These are phyloP conservation scores for Drosophila erecta DNA, from an alignment of 1,140 invertebrate species.

Conservation along the genomic window DNA sequence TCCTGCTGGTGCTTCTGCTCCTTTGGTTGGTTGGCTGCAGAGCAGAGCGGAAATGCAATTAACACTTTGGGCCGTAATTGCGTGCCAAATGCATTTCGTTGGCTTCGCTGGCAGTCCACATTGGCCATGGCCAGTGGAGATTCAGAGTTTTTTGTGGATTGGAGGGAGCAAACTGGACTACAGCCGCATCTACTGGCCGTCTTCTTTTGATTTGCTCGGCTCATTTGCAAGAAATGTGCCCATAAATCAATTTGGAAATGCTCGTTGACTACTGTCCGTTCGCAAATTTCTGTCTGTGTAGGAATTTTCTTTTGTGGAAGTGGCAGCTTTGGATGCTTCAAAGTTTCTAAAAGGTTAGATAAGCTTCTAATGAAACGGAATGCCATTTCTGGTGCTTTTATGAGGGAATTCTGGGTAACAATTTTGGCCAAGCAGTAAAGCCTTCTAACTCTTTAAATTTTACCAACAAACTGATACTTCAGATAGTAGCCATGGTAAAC, in stretches of 20 bases:
- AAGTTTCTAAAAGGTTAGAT: background rate
- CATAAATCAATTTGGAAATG: slow-evolving; percentile 68
- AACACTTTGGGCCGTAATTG: slow-evolving; percentile 81
- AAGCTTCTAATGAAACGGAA: background rate
- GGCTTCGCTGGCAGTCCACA: slow-evolving; percentile 39
- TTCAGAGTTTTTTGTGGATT: background rate
- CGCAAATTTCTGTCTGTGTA: too few species aligned
- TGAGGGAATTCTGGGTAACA: background rate
- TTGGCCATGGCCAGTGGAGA: slow-evolving; percentile 3
- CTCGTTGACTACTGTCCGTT: slow-evolving; percentile 10
- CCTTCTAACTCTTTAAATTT: background rate
- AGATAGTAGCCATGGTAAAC: too few species aligned
- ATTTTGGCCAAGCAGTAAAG: background rate
- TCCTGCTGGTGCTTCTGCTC: slow-evolving; percentile 14
- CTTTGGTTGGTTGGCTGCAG: slow-evolving; percentile 11
- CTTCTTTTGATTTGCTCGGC: slow-evolving; percentile 76
- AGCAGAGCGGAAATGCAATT: slow-evolving; percentile 74
- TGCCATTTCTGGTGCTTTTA: background rate
- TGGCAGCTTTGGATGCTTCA: too few species aligned
- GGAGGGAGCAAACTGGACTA: slow-evolving; percentile 15
- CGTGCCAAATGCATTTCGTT: slow-evolving; percentile 78
- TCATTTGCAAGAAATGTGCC: slow-evolving; percentile 72
- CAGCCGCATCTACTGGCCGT: slow-evolving; percentile 17
- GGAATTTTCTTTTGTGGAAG: slow-evolving; percentile 4
- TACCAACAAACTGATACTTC: too few species aligned